Base-by-base conservation (phyloP, 2,113 vertebrate species). In the Aphyosemion australe region DNA sequence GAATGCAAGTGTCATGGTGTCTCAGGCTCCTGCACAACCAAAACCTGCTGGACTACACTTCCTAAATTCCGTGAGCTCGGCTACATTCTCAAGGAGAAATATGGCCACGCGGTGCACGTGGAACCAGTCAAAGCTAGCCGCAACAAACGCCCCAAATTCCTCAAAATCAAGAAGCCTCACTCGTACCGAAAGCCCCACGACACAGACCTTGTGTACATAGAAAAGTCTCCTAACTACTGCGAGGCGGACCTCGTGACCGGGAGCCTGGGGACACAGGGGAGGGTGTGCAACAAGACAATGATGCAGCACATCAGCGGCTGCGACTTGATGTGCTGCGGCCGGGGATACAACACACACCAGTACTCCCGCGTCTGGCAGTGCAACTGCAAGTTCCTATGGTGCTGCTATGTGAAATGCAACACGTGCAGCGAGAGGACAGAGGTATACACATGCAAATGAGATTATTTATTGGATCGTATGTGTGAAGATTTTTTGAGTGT, bases 371-470 rank as follows among this genome's bases (percentile, higher is more conserved):
- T 98, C 41, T 99, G 97, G 97, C 97, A 99, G 87, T 99, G 97
- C 91, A 97, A 99, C 93, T 99, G 97, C 88, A 98, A 97, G 83
- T 99, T 99, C 86, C 94, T 98, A 67, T 99, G 97, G 97, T 99
- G 97, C 93, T 99, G 97, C 91, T 97, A 96, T 0, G 97, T 99
- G 20, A 98, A 95, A 65, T 99, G 97, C 90, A 99, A 97, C 95
- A 99, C 96, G 0, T 99, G 97, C 93, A 99, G 95, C 0, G 97
- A 99, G 90, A 94, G 95, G 93, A 99, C 97, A 48, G 96, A 99
- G 90, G 96, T 99, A 56, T 95, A 98, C 86, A 98, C 97, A 1
- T 99, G 97, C 89, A 99, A 99, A 89, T 99, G 93, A 98, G 76
- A 83, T 39, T 79, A 73, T 80, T 88, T 86, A 89, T 89, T 84